phyloP scores from a whole-genome alignment of 2,797 vertebrate species.

The Artibeus jamaicensis region DNA sequence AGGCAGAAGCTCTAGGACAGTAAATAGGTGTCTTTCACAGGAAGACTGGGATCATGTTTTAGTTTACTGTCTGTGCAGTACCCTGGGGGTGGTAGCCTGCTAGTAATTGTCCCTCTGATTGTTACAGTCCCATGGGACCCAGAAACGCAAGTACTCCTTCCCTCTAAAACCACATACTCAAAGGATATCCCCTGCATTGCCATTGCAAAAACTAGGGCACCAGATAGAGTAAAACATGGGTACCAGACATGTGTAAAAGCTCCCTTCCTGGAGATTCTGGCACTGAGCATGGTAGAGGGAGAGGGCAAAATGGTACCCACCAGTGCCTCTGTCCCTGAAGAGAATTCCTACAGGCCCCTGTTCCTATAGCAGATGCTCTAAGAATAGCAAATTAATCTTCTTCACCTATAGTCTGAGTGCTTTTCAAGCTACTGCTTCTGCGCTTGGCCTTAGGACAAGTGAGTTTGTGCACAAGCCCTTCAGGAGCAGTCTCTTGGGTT shows the following conservation, averaged over 20 bases:
- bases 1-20: neutral
- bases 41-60: neutral
- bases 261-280: neutral
- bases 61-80: neutral
- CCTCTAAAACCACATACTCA: neutral
- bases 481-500: neutral
- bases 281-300: neutral
- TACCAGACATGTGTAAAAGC: neutral
- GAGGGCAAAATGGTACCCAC: neutral
- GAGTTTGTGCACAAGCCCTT: neutral
- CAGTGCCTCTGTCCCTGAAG: neutral
- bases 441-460: neutral
- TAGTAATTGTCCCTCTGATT: neutral
- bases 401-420: neutral
- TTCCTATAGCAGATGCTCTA: neutral
- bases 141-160: neutral
- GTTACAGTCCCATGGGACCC: neutral
- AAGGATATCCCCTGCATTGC: neutral
- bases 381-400: neutral
- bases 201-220: neutral
- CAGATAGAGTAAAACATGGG: neutral
- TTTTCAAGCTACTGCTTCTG: neutral
- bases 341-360: neutral
- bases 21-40: neutral
- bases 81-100: neutral